Percentiles rank a stretch among this genome's conserved stretches.
Evolutionary conservation across 2,888 invertebrate genomes (phyloP).

Genomic region (Malachius bipustulatus): DNA sequence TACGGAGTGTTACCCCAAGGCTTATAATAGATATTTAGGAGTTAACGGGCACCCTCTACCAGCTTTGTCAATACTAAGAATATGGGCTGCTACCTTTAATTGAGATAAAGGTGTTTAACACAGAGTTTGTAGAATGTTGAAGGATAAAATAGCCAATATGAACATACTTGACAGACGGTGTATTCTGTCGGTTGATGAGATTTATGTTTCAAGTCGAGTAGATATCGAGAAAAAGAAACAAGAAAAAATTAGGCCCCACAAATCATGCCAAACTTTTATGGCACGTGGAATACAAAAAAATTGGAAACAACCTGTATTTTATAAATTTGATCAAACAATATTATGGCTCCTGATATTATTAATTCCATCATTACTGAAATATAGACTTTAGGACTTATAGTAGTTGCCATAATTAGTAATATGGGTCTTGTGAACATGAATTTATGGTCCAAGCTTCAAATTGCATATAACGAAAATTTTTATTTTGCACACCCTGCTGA

Average conservation of each 20-base stretch:
- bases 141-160: conserved; percentile 7
- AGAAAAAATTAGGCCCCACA: conserved; percentile 20
- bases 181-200: conserved; percentile 21
- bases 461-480: conserved; percentile 16
- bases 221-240: conserved; percentile 20
- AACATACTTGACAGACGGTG: conserved; percentile 9
- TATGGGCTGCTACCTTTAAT: conserved; percentile 10
- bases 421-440: conserved; percentile 17
- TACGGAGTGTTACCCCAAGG: conserved; percentile 14
- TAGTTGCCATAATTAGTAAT: too few species aligned
- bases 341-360: too few species aligned
- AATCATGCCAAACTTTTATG: conserved; percentile 20
- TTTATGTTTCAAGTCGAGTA: conserved; percentile 20
- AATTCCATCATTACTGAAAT: too few species aligned
- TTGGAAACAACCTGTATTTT: conserved; percentile 1
- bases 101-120: conserved; percentile 8
- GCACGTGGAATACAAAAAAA: conserved; percentile 14
- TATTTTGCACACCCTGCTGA: conserved; percentile 17
- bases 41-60: conserved; percentile 10
- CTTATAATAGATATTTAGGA: conserved; percentile 14
- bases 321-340: background rate
- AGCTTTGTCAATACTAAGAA: conserved; percentile 12
- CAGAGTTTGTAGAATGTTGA: conserved; percentile 9
- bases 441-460: conserved; percentile 17
- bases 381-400: too few species aligned